A percentile compares a stretch with the other conserved stretches of the same genome.
Conservation (phyloP, 2,888 invertebrate genomes). For the Onthophagus sagittarius region DNA sequence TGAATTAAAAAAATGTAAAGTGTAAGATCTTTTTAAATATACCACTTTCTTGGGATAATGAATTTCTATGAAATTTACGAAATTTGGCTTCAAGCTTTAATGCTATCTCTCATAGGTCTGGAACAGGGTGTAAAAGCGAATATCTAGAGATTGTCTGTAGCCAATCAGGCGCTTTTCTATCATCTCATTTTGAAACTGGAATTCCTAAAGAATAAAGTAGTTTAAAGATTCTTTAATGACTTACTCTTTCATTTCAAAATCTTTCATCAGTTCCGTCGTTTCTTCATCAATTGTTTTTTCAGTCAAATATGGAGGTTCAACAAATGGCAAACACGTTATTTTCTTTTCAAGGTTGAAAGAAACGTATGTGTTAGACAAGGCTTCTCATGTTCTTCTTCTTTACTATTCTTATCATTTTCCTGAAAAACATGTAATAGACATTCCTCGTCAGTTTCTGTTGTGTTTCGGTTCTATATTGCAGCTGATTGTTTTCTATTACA, state of each 20-base stretch:
- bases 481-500: constrained; percentile 16
- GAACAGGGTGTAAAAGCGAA: constrained; percentile 20
- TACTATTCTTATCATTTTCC: not conserved
- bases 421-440: constrained; percentile 15
- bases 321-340: constrained; percentile 17
- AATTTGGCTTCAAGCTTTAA: too few species aligned
- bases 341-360: constrained; percentile 14
- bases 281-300: constrained; percentile 21
- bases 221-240: constrained; percentile 23
- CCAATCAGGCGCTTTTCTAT: constrained; percentile 24
- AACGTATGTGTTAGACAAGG: constrained; percentile 22
- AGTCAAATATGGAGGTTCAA: constrained; percentile 19
- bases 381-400: too few species aligned
- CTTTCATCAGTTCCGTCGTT: constrained; percentile 14
- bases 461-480: constrained; percentile 12
- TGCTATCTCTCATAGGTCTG: too few species aligned
- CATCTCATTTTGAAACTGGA: constrained; percentile 16
- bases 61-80: too few species aligned
- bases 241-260: constrained; percentile 23
- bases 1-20: too few species aligned
- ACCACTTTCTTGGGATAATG: too few species aligned
- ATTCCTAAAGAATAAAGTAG: constrained; percentile 22
- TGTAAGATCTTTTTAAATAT: too few species aligned
- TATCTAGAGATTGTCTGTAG: constrained; percentile 23
- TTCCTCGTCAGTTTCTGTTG: constrained; percentile 8